A percentile compares a stretch with the other conserved stretches of the same genome.
These are phyloP conservation scores for Drosophila yakuba DNA, from an alignment of 1,140 invertebrate genomes.

Conservation along the genomic window DNA sequence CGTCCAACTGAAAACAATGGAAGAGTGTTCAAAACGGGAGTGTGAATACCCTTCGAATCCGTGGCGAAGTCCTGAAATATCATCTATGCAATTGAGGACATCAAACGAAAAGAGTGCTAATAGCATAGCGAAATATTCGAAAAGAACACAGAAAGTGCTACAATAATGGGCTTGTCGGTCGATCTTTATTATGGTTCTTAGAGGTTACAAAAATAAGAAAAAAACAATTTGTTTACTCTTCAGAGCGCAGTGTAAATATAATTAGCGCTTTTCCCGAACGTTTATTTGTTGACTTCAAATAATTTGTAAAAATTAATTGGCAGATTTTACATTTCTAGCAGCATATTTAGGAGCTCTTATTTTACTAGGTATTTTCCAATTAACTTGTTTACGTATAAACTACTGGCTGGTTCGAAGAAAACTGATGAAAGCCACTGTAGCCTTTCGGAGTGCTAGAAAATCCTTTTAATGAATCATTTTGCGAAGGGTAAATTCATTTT, in stretches of 20 bases:
- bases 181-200: too few relatives aligned
- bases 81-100: neutral
- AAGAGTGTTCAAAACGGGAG: conserved; percentile 4
- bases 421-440: neutral
- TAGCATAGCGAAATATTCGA: too few relatives aligned
- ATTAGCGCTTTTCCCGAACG: too few relatives aligned
- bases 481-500: neutral
- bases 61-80: neutral
- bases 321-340: neutral
- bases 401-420: neutral
- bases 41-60: conserved; percentile 2
- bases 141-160: too few relatives aligned
- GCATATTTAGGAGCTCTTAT: neutral
- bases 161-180: too few relatives aligned
- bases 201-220: too few relatives aligned
- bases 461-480: neutral
- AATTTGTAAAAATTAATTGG: neutral
- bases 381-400: neutral
- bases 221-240: too few relatives aligned
- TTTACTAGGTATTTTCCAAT: neutral
- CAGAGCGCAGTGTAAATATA: too few relatives aligned
- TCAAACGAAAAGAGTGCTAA: neutral
- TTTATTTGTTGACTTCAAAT: neutral
- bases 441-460: neutral
- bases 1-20: conserved; percentile 3